A percentile compares a stretch with the other conserved stretches of the same genome.
These are phyloP conservation scores for Montipora capricornis DNA, from an alignment of 64 coral and sea anemone genomes.

Conservation along the genomic window DNA sequence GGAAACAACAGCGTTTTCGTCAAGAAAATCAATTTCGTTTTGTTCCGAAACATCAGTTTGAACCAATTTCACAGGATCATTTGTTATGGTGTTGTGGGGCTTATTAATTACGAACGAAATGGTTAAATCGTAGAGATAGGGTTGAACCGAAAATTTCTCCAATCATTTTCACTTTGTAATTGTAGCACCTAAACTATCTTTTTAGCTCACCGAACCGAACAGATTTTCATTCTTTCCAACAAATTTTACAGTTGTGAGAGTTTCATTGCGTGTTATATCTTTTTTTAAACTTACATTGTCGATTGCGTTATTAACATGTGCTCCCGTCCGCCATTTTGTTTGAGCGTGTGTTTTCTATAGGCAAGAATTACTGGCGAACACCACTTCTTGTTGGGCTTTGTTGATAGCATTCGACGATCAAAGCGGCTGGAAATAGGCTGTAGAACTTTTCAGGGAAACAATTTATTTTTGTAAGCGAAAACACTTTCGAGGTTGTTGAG, in stretches of 20 bases:
- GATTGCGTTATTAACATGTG: conserved; percentile 10
- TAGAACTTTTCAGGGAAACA: not conserved
- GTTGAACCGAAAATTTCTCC: not conserved
- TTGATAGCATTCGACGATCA: not conserved
- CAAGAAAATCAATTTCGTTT: not conserved
- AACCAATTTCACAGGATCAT: not conserved
- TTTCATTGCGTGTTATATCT: not conserved
- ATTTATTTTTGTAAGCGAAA: not conserved
- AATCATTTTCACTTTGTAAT: not conserved
- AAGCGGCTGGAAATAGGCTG: not conserved
- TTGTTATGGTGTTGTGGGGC: not conserved
- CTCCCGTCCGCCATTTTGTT: conserved; percentile 50
- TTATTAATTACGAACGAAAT: not conserved
- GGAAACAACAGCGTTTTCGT: not conserved
- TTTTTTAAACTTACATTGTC: not conserved
- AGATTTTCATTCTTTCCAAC: not conserved
- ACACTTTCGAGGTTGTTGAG: not conserved
- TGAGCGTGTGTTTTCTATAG: not conserved
- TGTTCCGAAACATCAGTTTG: not conserved
- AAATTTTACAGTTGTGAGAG: not conserved
- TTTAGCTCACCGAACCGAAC: not conserved
- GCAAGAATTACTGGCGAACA: not conserved
- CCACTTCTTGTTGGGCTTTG: not conserved
- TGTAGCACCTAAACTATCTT: not conserved
- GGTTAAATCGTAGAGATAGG: not conserved